Base-by-base conservation (phyloP, 2,797 vertebrate species). In the Peromyscus eremicus region DNA sequence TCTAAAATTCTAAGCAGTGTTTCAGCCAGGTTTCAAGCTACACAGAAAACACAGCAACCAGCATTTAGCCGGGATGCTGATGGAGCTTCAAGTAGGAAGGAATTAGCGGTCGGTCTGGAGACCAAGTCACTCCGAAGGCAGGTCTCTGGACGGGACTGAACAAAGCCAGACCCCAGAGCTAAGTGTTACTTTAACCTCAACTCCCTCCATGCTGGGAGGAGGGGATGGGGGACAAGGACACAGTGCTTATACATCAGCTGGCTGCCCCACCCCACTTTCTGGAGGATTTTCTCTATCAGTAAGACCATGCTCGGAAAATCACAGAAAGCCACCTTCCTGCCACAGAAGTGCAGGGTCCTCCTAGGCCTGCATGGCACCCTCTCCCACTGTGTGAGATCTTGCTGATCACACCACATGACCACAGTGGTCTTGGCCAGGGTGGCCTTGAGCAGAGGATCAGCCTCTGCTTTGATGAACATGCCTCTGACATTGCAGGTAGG, bases 391-490 rank as follows among this genome's bases (percentile, higher is more conserved):
- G 25, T 46, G 14, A 11, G 49, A 49, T 27, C 52, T 85, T 12
- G 0, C 3, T 27, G 21, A 29, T 5, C 2, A 1, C 0, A 40
- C 10, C 40, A 10, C 5, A 32, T 21, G 49, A 40, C n/a, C 32
- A 1, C 5, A 32, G 17, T 4, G 6, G 34, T n/a, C 43, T 57
- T 60, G 5, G 5, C 13, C 32, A 13, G 19, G 46, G 40, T 86
- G 25, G 85, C 49, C 19, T 46, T 29, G 23, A 27, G 43, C 29
- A 19, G 34, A 27, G 64, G 19, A 71, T 21, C 12, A n/a, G 75
- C 32, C 46, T 79, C 68, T 25, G 11, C 60, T 62, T 73, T 46
- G 90, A 55, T 40, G 6, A 46, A 3, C 5, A 2, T 32, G 32
- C 16, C 73, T 1, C 6, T 25, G 43, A 29, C 17, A 3, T 43